A percentile compares a stretch with the other conserved stretches of the same genome.
These are phyloP conservation scores for Eupithecia abbreviata DNA, from an alignment of 2,888 invertebrate genomes.

Conservation along the genomic window DNA sequence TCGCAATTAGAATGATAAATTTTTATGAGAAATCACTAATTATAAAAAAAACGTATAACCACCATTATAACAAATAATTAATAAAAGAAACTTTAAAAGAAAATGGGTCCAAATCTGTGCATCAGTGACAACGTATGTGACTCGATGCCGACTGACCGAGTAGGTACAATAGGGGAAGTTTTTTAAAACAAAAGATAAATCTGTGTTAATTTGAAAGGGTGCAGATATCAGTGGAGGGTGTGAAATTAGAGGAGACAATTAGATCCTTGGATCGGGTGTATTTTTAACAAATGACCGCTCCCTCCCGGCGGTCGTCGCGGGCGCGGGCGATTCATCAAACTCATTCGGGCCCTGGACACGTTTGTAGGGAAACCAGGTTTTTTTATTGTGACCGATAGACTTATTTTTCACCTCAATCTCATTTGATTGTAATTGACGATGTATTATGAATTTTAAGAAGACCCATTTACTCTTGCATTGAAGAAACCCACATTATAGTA, in stretches of 20 bases:
- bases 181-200: constrained; percentile 57
- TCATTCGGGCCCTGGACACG: constrained; percentile 74
- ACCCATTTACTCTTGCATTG: not conserved
- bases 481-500: not conserved
- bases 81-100: not conserved
- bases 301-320: constrained; percentile 52
- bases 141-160: not conserved
- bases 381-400: not conserved
- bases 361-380: constrained; percentile 11
- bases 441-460: no score
- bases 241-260: constrained; percentile 84
- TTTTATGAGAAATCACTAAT: no score
- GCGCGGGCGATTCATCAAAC: constrained; percentile 81
- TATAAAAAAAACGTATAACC: no score
- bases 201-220: constrained; percentile 68
- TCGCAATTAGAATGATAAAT: not conserved
- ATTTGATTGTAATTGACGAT: no score
- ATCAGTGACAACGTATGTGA: constrained; percentile 10
- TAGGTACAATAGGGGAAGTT: constrained; percentile 33
- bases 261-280: constrained; percentile 83
- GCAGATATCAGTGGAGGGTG: constrained; percentile 78
- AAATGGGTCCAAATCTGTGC: not conserved
- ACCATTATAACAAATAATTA: not conserved
- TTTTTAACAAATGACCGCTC: constrained; percentile 84
- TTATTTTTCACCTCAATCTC: no score